These are phyloP conservation scores for Melanotaenia parkinsoni DNA, from an alignment of 2,797 vertebrate species.

Conservation along the genomic window DNA sequence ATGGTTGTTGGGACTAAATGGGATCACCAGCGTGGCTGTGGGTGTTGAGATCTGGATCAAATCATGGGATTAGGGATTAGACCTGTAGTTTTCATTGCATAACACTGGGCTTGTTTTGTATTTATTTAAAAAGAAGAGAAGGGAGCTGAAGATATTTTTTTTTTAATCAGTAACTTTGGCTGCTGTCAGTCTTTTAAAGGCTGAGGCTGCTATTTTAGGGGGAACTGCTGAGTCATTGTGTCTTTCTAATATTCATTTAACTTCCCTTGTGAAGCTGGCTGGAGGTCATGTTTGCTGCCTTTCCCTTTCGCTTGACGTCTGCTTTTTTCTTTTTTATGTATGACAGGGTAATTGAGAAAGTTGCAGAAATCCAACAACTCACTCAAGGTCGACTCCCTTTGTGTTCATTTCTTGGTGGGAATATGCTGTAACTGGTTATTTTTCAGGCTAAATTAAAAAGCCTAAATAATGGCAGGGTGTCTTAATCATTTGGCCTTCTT, in stretches of 20 bases:
- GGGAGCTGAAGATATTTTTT: constrained; percentile 32
- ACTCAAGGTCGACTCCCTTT: not conserved
- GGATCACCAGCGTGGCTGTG: constrained; percentile 41
- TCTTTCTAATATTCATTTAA: constrained; percentile 28
- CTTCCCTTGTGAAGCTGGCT: constrained; percentile 22
- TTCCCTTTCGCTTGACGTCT: constrained; percentile 1
- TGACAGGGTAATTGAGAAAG: not conserved
- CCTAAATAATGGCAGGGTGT: not conserved
- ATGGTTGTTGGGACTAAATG: constrained; percentile 44
- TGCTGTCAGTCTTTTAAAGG: constrained; percentile 43
- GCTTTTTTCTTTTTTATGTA: too few species aligned
- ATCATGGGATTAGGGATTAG: constrained; percentile 65
- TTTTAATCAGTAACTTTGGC: constrained; percentile 29
- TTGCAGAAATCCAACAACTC: constrained; percentile 1
- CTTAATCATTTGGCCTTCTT: not conserved
- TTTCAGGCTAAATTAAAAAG: not conserved
- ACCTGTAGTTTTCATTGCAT: constrained; percentile 43
- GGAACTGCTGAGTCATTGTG: constrained; percentile 51
- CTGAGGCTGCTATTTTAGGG: constrained; percentile 36
- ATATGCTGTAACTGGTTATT: not conserved
- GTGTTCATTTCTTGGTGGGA: not conserved
- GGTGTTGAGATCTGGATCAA: constrained; percentile 57
- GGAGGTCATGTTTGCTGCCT: constrained; percentile 26
- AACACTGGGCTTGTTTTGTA: not conserved
- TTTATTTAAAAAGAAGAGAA: constrained; percentile 9